These are phyloP conservation scores for Anagyrus pseudococci DNA, from an alignment of 2,888 invertebrate genomes.

Conservation along the genomic window DNA sequence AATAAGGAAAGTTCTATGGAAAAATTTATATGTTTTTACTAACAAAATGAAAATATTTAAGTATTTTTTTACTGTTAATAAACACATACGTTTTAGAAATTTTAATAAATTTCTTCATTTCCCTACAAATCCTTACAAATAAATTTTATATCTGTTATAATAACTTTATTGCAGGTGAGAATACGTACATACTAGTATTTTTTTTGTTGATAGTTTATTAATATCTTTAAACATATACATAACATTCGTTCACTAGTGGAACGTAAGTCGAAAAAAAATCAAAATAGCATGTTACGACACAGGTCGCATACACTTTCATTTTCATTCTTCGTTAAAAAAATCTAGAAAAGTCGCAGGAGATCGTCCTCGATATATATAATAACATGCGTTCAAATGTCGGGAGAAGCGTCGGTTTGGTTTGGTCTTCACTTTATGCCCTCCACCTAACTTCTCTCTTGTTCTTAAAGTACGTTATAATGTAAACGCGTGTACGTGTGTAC, in stretches of 20 bases:
- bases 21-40: not conserved
- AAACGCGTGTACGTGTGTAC: slow-evolving; percentile 2
- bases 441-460: slow-evolving; percentile 9
- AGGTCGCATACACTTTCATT: slow-evolving; percentile 15
- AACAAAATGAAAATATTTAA: slow-evolving; percentile 2
- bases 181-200: slow-evolving; percentile 41
- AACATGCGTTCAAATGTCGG: slow-evolving; percentile 27
- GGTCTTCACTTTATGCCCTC: slow-evolving; percentile 23
- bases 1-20: too few relatives aligned
- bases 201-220: slow-evolving; percentile 38
- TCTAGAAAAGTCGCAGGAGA: slow-evolving; percentile 34
- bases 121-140: too few relatives aligned
- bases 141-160: slow-evolving; percentile 50
- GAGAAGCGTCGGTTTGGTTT: slow-evolving; percentile 25
- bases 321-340: slow-evolving; percentile 32
- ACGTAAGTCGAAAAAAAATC: slow-evolving; percentile 32
- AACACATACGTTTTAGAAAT: not conserved
- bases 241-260: slow-evolving; percentile 37
- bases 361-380: slow-evolving; percentile 25
- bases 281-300: slow-evolving; percentile 27
- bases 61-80: not conserved
- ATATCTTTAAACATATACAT: slow-evolving; percentile 38
- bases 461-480: slow-evolving; percentile 11
- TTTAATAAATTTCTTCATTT: not conserved
- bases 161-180: slow-evolving; percentile 59